Evolutionary conservation across 2,888 invertebrate genomes (phyloP), one percentile per base, ranked within the genome.

Genomic region (Apocheima hispidaria): DNA sequence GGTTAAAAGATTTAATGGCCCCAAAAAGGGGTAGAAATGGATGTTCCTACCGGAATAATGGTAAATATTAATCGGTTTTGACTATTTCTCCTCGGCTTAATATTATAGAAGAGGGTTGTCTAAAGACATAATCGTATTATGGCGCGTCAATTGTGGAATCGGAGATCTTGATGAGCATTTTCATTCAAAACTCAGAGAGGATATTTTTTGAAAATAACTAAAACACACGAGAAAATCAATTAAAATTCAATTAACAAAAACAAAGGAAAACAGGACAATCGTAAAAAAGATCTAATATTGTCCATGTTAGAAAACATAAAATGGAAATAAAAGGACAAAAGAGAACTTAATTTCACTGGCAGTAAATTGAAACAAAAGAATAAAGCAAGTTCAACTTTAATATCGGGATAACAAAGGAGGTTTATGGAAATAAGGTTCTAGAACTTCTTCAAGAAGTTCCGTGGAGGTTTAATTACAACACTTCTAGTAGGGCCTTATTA

Each of bases 61-160:
- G 68, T 77, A 78, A 84, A 86, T 86, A 87, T 88, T 87, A 89
- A 88, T 87, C 77, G 81, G 80, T 76, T 84, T 83, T 83, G 82
- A 79, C 79, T 74, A 77, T 76, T 75, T 73, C 66, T 59, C 41
- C 46, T 46, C 60, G 51, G 59, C 64, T 51, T 67, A 65, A 69
- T n/a, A n/a, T 69, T 64, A 65, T 56, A 55, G 54, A 53, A 60
- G 61, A 60, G 64, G 62, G 51, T 40, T 52, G 16, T 44, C 28
- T 46, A 35, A 53, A 63, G 48, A 28, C 55, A 41, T 50, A 57
- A 60, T 64, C 61, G 52, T 46, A 56, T 60, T 46, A 44, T 33
- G 53, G 50, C 52, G 54, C 60, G 65, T 53, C 63, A 58, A 58
- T 59, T 68, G 65, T 56, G 35, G 33, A 48, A 44, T 63, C 33